These are phyloP conservation scores for Coenonympha glycerion DNA, from an alignment of 2,888 invertebrate species.

Conservation along the genomic window DNA sequence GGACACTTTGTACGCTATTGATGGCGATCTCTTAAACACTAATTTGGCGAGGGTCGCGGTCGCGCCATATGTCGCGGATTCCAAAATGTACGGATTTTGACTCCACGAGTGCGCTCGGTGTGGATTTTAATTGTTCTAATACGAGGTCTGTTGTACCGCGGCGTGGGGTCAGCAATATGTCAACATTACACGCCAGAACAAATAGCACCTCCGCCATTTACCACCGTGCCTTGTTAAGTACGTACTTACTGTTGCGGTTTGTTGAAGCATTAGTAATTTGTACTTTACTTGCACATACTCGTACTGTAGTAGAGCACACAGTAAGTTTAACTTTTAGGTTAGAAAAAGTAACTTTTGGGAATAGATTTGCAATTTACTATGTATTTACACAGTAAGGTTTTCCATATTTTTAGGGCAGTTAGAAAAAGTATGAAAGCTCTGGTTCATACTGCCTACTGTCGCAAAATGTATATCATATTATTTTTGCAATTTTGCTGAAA, in stretches of 20 bases:
- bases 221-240: too few relatives aligned
- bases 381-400: too few relatives aligned
- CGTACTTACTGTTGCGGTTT: background rate
- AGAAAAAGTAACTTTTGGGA: too few relatives aligned
- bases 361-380: too few relatives aligned
- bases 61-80: conserved; percentile 64
- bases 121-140: conserved; percentile 55
- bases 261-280: background rate
- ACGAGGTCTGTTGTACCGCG: background rate
- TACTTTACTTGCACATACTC: background rate
- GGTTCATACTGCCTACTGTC: too few relatives aligned
- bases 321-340: too few relatives aligned
- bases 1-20: conserved; percentile 55
- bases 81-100: conserved; percentile 23
- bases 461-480: background rate
- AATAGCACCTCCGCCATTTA: background rate
- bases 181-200: background rate
- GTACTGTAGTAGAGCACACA: too few relatives aligned
- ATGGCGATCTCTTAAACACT: conserved; percentile 69
- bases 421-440: too few relatives aligned
- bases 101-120: conserved; percentile 32
- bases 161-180: background rate
- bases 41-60: conserved; percentile 55
- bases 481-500: background rate
- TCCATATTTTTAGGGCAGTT: too few relatives aligned